Evolutionary conservation across 2,888 invertebrate genomes (phyloP).

Genomic region (Apodemia zela): DNA sequence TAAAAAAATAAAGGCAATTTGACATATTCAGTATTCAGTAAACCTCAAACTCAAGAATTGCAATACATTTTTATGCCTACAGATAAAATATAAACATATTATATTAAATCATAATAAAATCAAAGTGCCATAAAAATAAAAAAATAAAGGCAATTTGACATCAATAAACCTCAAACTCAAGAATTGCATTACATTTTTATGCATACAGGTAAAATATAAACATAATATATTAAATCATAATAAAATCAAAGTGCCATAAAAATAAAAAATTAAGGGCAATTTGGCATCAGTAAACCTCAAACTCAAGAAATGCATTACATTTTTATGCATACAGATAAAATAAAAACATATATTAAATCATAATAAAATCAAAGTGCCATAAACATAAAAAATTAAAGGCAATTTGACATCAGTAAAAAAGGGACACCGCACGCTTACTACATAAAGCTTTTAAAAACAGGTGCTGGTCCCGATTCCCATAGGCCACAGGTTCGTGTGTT

Average conservation of each 20-base stretch:
- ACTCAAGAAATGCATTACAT: too few relatives aligned
- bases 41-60: too few relatives aligned
- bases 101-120: neutral
- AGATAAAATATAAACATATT: constrained; percentile 6
- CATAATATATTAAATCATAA: neutral
- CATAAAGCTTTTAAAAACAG: constrained; percentile 66
- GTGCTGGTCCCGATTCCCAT: constrained; percentile 58
- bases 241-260: too few relatives aligned
- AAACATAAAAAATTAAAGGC: constrained; percentile 21
- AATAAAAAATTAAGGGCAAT: too few relatives aligned
- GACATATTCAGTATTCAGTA: too few relatives aligned
- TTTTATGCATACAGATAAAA: neutral
- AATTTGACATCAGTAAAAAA: constrained; percentile 23
- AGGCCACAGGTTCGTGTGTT: constrained; percentile 44
- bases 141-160: too few relatives aligned
- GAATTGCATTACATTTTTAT: too few relatives aligned
- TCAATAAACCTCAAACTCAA: neutral
- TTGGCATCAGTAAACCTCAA: too few relatives aligned
- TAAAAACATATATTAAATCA: constrained; percentile 6
- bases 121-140: too few relatives aligned
- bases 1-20: constrained; percentile 21
- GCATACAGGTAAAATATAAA: neutral
- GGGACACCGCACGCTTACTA: constrained; percentile 43
- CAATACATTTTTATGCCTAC: too few relatives aligned
- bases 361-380: constrained; percentile 15